phyloP scores from a whole-genome alignment of 2,797 vertebrate genomes.

The Chrosomus eos region DNA sequence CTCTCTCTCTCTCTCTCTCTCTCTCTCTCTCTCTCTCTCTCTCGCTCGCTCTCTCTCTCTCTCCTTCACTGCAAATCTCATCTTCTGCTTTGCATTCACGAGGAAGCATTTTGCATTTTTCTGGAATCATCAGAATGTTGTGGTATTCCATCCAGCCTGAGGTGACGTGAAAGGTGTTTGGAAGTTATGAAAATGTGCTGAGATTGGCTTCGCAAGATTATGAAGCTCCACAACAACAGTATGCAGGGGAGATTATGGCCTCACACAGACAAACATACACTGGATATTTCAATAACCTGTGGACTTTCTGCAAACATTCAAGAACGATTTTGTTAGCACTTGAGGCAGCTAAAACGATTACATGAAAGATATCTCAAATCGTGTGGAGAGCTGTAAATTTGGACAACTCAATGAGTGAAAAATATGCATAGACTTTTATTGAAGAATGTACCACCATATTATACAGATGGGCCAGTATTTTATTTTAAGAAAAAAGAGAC shows the following conservation, averaged over 20 bases:
- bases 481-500: not conserved
- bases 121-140: constrained; percentile 21
- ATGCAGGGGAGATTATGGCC: not conserved
- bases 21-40: constrained; percentile 6
- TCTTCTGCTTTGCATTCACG: constrained; percentile 38
- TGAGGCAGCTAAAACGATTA: not conserved
- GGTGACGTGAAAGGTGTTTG: not conserved
- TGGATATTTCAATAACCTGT: constrained; percentile 13
- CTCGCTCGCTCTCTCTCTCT: constrained; percentile 10
- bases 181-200: constrained; percentile 24
- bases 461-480: not conserved
- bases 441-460: not conserved
- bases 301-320: not conserved
- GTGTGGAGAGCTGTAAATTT: not conserved
- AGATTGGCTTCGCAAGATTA: constrained; percentile 19
- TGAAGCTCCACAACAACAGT: not conserved
- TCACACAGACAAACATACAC: not conserved
- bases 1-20: constrained; percentile 12
- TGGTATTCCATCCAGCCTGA: not conserved
- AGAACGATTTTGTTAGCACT: not conserved
- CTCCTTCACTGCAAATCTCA: constrained; percentile 39
- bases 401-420: not conserved
- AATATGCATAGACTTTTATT: not conserved
- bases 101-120: constrained; percentile 20
- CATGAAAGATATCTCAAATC: not conserved